phyloP scores from a whole-genome alignment of 2,888 invertebrate genomes.

The Deilephila porcellus region DNA sequence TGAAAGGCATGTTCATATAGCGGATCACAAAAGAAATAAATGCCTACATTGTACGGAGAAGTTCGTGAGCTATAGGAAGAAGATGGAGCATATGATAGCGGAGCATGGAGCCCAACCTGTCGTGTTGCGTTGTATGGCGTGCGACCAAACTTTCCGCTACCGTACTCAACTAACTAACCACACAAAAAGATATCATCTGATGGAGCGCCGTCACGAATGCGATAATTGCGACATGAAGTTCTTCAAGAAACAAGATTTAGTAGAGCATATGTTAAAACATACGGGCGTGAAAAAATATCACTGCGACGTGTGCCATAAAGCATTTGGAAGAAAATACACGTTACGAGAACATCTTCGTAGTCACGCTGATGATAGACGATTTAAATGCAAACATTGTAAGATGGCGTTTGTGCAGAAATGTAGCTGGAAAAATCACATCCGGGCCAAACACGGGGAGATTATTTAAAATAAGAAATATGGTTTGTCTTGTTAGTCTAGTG shows the following conservation, averaged over 20 bases:
- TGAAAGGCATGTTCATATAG: slow-evolving; percentile 56
- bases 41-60: slow-evolving; percentile 34
- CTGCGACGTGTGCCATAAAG: slow-evolving; percentile 62
- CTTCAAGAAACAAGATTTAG: slow-evolving; percentile 51
- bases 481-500: neutral
- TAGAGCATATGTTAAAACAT: slow-evolving; percentile 68
- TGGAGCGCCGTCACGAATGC: slow-evolving; percentile 45
- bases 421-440: slow-evolving; percentile 52
- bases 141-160: slow-evolving; percentile 49
- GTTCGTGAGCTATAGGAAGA: slow-evolving; percentile 42
- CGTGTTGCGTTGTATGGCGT: slow-evolving; percentile 54
- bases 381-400: slow-evolving; percentile 47
- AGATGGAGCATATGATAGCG: slow-evolving; percentile 53
- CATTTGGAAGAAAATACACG: slow-evolving; percentile 56
- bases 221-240: slow-evolving; percentile 46
- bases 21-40: slow-evolving; percentile 33
- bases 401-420: slow-evolving; percentile 51
- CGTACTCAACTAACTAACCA: slow-evolving; percentile 44
- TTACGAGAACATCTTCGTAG: slow-evolving; percentile 63
- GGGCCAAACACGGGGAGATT: slow-evolving; percentile 52
- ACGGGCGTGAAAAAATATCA: slow-evolving; percentile 68
- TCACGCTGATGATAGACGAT: slow-evolving; percentile 52
- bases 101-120: slow-evolving; percentile 52
- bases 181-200: slow-evolving; percentile 47
- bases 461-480: neutral